Evolutionary conservation across 2,113 vertebrate species (phyloP), one percentile per base, ranked within the genome.

Genomic region (Hemiprocne comata): DNA sequence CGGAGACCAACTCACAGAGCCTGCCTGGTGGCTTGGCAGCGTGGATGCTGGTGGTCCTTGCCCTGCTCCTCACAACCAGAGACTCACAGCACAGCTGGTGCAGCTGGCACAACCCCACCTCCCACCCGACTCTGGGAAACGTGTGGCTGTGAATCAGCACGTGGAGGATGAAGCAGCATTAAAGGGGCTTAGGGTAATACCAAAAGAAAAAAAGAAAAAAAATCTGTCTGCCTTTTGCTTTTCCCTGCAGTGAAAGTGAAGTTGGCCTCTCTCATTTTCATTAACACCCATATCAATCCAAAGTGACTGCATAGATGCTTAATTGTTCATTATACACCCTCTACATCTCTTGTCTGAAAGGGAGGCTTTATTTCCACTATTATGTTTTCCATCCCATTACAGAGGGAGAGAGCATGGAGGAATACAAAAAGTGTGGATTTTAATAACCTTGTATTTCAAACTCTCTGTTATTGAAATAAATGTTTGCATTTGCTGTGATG

Each of bases 371-470:
- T 95, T 84, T 94, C 88, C 65, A 84, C 15, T 3, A 65, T 93
- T 64, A 78, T 10, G 2, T 74, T 72, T 94, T 84, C 57, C 70
- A 91, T 36, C 67, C 72, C 92, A 84, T 92, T 93, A 81, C 42
- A 78, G 82, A 81, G n/a, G 48, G 44, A 95, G 44, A 76, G 48
- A 81, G 66, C 51, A 91, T 1, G 4, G 73, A 81, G 73, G 89
- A 76, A 91, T 80, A 89, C 4, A 34, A 70, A 42, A 90, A 86
- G 38, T 42, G 50, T 91, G 55, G 79, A 84, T 87, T 93, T 95
- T 93, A 96, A 96, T 90, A 89, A 70, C 67, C 67, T 82, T 76
- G 48, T 94, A 87, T 93, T 91, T 93, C 85, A 89, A 90, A 64
- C 34, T 92, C 88, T 51, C 58, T 89, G 84, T 82, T 96, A 87